Base-by-base conservation (phyloP, 2,797 vertebrate genomes). In the Hypotaenidia philippensis region DNA sequence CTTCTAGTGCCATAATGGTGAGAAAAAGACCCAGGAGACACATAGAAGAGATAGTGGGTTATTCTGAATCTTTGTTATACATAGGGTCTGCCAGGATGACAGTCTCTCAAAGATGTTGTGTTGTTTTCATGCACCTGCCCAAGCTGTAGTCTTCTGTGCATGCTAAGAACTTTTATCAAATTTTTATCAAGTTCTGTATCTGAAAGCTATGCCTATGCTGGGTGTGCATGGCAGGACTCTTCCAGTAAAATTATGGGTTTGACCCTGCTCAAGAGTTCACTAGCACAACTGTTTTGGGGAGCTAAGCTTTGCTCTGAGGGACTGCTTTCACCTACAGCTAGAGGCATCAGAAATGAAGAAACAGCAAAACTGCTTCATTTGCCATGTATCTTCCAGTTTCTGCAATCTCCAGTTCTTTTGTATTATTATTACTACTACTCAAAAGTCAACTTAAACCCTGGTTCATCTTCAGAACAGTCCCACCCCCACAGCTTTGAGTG, bases 341-440 rank as follows among this genome's bases (percentile, higher is more conserved):
- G 40, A 85, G 36, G 25, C 44, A 52, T 52, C 45, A 47, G 20
- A 75, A 68, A 76, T 2, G 14, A 71, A 53, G 27, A 87, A 79
- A 45, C 18, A 77, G 8, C 44, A 40, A 69, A 75, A 50, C 13
- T 20, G n/a, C 23, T 91, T 66, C 6, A 10, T 55, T 87, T 20
- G 36, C 26, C 18, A 26, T 10, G 27, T 29, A 22, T 31, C 34
- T 89, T 72, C 19, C 38, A n/a, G 9, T 83, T 83, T 83, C 52
- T 77, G 31, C 31, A 21, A 0, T 45, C 23, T 61, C 0, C 2
- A n/a, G 5, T 69, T 77, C 25, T 26, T 44, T 3, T 41, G 13
- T 49, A 19, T 9, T 83, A 22, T 10, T 82, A 23, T 50, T 52
- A 78, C 22, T 52, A 78, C 22, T 36, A 36, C 41, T 34, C 13